Evolutionary conservation across 1,140 invertebrate genomes (phyloP), one percentile per base, ranked within the genome.

Genomic region (Caenorhabditis brenneri): DNA sequence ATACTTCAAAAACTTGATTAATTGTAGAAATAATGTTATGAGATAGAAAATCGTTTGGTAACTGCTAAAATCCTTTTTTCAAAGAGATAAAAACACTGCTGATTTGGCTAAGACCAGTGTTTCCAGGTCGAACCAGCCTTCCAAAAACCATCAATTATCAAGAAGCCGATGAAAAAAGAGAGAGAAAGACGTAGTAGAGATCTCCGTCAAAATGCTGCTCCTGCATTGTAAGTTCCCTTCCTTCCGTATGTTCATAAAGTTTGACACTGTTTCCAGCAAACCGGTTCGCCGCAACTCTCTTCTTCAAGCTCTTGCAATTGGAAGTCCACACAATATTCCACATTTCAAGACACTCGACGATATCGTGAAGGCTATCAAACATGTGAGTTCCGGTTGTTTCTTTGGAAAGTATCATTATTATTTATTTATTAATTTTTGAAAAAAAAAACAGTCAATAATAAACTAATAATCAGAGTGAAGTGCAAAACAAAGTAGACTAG

Each of bases 161-260:
- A 89, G 79, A 90, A 90, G 48, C 89, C 89, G 29, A 91, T 90
- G 87, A 91, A 90, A 65, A 90, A 89, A 58, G 90, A 90, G 48
- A 81, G 88, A 16, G 86, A 87, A 85, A 86, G 88, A 36, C 83
- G 86, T 27, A 22, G 84, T 24, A 80, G 89, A 55, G 89, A 90
- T 46, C 79, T 90, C 31, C 87, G 83, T 58, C 82, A 84, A 49
- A 90, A 90, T 79, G 89, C 90, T 82, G 89, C 89, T 42, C 89
- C 89, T 15, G 82, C 82, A 24, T 91, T 90, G 90, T 90, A 42
- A 84, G 89, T 84, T 79, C 9, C 27, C 51, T 78, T 36, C 10
- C 29, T 7, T 27, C 46, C 27, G 5, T 19, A 31, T 4, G 4
- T 27, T 16, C 19, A 16, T n/a, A 22, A 6, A 16, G 51, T n/a